A percentile compares a stretch with the other conserved stretches of the same genome.
Evolutionary conservation across 2,113 vertebrate species (phyloP).

Genomic region (Steatornis caripensis): DNA sequence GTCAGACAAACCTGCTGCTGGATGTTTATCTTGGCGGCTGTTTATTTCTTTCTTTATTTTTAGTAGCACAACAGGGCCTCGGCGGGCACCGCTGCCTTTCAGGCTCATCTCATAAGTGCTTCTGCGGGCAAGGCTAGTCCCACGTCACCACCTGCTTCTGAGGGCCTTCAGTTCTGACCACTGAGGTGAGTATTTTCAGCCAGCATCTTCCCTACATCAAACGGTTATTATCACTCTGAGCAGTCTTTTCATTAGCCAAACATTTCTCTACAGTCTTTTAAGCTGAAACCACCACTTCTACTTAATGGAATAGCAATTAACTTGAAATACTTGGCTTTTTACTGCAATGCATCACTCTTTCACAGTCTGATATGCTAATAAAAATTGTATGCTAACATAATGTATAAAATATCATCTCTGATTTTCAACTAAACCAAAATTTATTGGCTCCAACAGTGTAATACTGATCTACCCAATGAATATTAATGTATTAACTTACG

Average conservation of each 20-base stretch:
- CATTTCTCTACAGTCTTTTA: constrained; percentile 26
- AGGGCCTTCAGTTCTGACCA: not conserved
- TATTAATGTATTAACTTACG: constrained; percentile 9
- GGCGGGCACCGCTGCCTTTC: accelerated
- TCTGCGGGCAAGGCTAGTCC: not conserved
- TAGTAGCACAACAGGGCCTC: not conserved
- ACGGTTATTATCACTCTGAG: constrained; percentile 5
- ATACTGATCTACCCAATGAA: not conserved
- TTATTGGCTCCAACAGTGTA: constrained; percentile 3
- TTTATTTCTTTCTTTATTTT: not conserved
- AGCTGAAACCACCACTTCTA: constrained; percentile 36
- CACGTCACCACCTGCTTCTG: not conserved
- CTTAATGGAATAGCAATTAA: constrained; percentile 61
- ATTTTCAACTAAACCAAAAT: constrained; percentile 50
- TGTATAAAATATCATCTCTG: constrained; percentile 51
- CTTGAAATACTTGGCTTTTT: constrained; percentile 55
- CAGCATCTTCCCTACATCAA: not conserved
- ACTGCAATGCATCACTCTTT: constrained; percentile 41
- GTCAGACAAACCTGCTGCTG: not conserved
- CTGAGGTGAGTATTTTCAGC: not conserved
- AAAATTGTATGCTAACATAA: constrained; percentile 58
- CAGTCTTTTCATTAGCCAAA: constrained; percentile 50
- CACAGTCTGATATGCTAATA: constrained; percentile 42
- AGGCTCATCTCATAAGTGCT: not conserved
- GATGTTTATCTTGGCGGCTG: not conserved